A percentile compares a stretch with the other conserved stretches of the same genome.
These are phyloP conservation scores for Pelusios castaneus DNA, from an alignment of 2,113 vertebrate genomes.

Conservation along the genomic window DNA sequence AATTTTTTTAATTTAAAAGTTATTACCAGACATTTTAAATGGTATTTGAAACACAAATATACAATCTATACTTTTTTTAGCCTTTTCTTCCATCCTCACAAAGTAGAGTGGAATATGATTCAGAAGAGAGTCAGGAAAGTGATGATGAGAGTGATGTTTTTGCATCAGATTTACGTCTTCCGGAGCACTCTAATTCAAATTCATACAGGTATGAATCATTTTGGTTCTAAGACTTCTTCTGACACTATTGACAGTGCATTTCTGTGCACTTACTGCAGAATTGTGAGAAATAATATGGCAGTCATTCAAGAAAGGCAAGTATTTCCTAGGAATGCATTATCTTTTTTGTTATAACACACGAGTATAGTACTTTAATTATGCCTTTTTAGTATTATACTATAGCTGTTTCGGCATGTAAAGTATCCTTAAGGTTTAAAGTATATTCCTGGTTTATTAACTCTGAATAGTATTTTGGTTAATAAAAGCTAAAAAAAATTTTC, in stretches of 20 bases:
- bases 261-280: background rate
- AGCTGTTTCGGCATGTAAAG: background rate
- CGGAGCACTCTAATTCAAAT: conserved; percentile 94
- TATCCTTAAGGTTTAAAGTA: background rate
- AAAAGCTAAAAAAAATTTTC: background rate
- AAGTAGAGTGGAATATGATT: conserved; percentile 90
- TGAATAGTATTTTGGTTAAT: background rate
- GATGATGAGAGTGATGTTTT: conserved; percentile 83
- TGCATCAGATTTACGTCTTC: conserved; percentile 80
- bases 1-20: too few relatives aligned
- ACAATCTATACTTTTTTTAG: conserved; percentile 70
- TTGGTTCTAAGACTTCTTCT: background rate
- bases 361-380: background rate
- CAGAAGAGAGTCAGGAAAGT: conserved; percentile 92
- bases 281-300: background rate
- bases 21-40: background rate
- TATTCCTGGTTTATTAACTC: background rate
- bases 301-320: background rate
- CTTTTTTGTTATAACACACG: background rate
- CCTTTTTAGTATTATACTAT: background rate
- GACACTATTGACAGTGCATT: background rate
- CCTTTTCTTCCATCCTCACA: conserved; percentile 85
- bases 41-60: background rate
- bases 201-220: conserved; percentile 89
- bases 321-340: background rate